These are phyloP conservation scores for Hecatera dysodea DNA, from an alignment of 2,888 invertebrate genomes.

Conservation along the genomic window DNA sequence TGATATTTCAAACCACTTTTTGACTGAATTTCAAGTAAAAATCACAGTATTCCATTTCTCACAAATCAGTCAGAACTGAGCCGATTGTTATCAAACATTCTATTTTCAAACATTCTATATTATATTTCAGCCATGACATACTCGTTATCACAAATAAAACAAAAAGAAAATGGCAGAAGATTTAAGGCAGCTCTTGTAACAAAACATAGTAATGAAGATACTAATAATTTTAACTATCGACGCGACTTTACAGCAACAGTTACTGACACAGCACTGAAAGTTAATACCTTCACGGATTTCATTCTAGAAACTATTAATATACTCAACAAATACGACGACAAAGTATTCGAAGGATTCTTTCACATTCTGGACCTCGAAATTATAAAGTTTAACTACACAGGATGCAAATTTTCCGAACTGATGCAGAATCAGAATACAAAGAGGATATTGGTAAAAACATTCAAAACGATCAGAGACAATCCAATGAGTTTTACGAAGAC, in stretches of 20 bases:
- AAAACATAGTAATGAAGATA: neutral
- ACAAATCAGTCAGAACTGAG: too few species aligned
- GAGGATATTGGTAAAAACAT: slow-evolving; percentile 61
- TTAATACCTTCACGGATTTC: slow-evolving; percentile 73
- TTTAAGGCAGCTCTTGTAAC: neutral
- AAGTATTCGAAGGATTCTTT: slow-evolving; percentile 71
- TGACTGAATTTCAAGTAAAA: too few species aligned
- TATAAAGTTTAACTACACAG: slow-evolving; percentile 69
- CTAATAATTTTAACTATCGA: neutral
- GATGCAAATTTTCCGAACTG: slow-evolving; percentile 72
- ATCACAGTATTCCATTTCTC: too few species aligned
- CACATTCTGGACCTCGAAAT: slow-evolving; percentile 70
- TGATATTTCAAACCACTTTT: neutral
- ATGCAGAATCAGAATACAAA: slow-evolving; percentile 63
- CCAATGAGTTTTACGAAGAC: slow-evolving; percentile 61
- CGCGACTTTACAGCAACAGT: neutral
- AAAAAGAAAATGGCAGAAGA: neutral
- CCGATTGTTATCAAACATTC: too few species aligned
- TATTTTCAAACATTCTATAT: neutral
- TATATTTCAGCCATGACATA: slow-evolving; percentile 17
- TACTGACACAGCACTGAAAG: neutral
- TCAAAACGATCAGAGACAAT: slow-evolving; percentile 62
- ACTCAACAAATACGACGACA: slow-evolving; percentile 70
- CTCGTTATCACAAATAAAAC: neutral
- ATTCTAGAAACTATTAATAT: slow-evolving; percentile 63